Percentiles rank a stretch among this genome's conserved stretches.
Evolutionary conservation across 2,888 invertebrate genomes (phyloP).

Genomic region (Eupithecia subumbrata): DNA sequence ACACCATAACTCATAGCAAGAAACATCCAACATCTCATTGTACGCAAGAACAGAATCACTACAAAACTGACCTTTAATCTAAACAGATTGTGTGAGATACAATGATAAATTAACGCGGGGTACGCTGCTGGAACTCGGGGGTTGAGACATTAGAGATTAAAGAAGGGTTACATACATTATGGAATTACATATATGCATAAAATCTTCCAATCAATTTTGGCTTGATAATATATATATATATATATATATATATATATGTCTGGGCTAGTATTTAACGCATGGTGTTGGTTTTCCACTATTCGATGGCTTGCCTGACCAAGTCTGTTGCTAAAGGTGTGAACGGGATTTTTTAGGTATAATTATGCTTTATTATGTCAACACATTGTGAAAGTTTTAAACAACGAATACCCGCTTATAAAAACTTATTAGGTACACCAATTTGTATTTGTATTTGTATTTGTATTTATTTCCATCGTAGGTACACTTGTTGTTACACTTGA

Average conservation of each 20-base stretch:
- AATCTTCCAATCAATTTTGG: not conserved
- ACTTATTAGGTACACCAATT: too few relatives aligned
- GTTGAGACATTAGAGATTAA: conserved; percentile 6
- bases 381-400: not conserved
- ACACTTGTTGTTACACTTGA: too few relatives aligned
- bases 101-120: conserved; percentile 48
- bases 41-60: conserved; percentile 46
- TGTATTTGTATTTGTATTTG: too few relatives aligned
- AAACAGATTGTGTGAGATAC: conserved; percentile 62
- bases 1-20: conserved; percentile 23
- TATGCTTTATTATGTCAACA: not conserved
- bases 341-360: too few relatives aligned
- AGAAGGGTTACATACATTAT: not conserved
- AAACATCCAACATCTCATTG: conserved; percentile 25
- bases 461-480: too few relatives aligned
- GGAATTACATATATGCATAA: not conserved
- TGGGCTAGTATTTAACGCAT: not conserved
- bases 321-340: not conserved
- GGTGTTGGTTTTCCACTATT: not conserved
- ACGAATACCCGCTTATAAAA: too few relatives aligned
- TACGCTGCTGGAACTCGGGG: conserved; percentile 24
- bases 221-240: too few relatives aligned
- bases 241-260: too few relatives aligned
- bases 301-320: not conserved
- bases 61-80: conserved; percentile 58